phyloP scores from a whole-genome alignment of 1,140 invertebrate genomes.

The Sarcophaga bullata region DNA sequence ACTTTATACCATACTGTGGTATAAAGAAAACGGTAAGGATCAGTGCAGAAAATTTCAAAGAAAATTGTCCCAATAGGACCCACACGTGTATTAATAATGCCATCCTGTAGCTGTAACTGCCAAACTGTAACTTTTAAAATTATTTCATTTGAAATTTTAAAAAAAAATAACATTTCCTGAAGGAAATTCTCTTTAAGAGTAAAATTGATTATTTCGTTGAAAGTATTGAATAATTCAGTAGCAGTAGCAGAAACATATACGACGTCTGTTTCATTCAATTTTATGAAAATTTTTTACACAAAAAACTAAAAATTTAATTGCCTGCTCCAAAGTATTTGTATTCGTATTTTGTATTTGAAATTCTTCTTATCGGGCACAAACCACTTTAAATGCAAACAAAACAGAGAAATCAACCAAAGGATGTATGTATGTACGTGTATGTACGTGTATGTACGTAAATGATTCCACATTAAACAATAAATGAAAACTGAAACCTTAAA shows the following conservation, averaged over 20 bases:
- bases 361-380: background rate
- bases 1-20: no score
- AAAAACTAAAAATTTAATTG: slow-evolving; percentile 26
- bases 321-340: background rate
- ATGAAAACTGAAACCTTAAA: background rate
- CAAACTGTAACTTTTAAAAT: no score
- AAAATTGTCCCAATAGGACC: no score
- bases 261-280: background rate
- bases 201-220: background rate
- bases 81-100: no score
- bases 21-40: no score
- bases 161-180: background rate
- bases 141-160: no score
- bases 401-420: background rate
- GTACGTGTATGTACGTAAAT: background rate
- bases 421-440: background rate
- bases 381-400: background rate
- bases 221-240: background rate
- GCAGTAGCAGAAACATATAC: background rate
- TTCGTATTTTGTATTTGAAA: background rate
- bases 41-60: no score
- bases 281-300: background rate
- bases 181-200: background rate
- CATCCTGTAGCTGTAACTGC: no score
- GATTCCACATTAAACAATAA: background rate